These are phyloP conservation scores for Caenorhabditis angaria DNA, from an alignment of 2,888 invertebrate species.

Conservation along the genomic window DNA sequence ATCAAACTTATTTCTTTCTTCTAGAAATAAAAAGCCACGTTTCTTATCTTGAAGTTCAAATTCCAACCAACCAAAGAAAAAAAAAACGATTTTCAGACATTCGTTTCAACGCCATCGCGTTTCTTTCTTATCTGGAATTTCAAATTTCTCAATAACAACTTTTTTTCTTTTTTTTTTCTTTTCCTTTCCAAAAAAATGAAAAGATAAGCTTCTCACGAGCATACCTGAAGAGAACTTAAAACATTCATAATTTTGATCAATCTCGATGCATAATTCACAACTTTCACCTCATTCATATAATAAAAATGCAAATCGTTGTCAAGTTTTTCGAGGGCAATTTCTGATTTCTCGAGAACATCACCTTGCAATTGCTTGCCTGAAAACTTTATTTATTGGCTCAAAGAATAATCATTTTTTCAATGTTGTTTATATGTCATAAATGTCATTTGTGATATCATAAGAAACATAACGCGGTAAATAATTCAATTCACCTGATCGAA, in stretches of 20 bases:
- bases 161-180: no score
- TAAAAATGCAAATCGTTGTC: constrained; percentile 48
- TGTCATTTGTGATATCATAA: not conserved
- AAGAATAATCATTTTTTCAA: no score
- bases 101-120: no score
- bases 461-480: no score
- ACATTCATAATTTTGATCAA: constrained; percentile 53
- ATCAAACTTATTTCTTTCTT: no score
- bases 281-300: constrained; percentile 28
- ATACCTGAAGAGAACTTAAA: constrained; percentile 50
- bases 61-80: constrained; percentile 3
- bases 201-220: not conserved
- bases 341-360: constrained; percentile 28
- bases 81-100: no score
- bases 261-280: constrained; percentile 49
- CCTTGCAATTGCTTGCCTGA: constrained; percentile 36
- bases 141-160: no score
- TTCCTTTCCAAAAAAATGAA: not conserved
- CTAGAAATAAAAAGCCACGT: no score
- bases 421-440: not conserved
- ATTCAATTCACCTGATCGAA: no score
- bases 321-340: constrained; percentile 37
- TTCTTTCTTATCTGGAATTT: no score
- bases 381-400: no score
- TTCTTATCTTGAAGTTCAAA: not conserved